These are phyloP conservation scores for Champsocephalus esox DNA, from an alignment of 2,797 vertebrate species.

Conservation along the genomic window DNA sequence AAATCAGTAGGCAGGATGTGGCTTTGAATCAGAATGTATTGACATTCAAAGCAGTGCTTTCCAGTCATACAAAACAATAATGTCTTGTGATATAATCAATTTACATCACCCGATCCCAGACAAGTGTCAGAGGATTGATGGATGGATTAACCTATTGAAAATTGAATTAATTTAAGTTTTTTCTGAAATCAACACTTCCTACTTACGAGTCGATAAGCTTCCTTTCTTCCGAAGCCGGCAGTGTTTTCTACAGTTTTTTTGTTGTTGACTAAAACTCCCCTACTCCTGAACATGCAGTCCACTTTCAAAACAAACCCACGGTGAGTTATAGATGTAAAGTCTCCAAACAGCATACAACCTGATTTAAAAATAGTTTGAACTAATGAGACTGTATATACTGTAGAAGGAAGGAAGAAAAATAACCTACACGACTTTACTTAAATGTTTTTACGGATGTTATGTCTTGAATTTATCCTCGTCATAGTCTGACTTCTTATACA, in stretches of 20 bases:
- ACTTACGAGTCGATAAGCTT: background rate
- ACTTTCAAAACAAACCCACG: background rate
- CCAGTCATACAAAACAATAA: slow-evolving; percentile 1
- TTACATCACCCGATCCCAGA: background rate
- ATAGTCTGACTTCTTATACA: background rate
- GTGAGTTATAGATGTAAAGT: slow-evolving; percentile 1
- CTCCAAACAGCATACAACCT: background rate
- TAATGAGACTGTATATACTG: background rate
- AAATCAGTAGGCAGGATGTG: background rate
- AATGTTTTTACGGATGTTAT: too few relatives aligned
- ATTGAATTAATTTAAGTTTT: background rate
- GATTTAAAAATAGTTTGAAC: background rate
- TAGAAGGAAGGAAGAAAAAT: background rate
- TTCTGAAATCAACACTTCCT: slow-evolving; percentile 3
- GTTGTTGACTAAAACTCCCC: background rate
- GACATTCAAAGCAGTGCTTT: background rate
- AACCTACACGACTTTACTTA: too few relatives aligned
- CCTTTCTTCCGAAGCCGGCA: background rate
- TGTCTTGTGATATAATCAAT: background rate
- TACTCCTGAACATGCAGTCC: background rate
- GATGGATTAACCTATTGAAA: slow-evolving; percentile 2
- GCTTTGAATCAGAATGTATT: slow-evolving; percentile 4
- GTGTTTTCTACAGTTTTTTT: slow-evolving; percentile 3
- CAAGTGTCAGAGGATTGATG: background rate
- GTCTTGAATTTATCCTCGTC: background rate